phyloP scores from a whole-genome alignment of 2,113 vertebrate genomes.

The Cettia cetti region DNA sequence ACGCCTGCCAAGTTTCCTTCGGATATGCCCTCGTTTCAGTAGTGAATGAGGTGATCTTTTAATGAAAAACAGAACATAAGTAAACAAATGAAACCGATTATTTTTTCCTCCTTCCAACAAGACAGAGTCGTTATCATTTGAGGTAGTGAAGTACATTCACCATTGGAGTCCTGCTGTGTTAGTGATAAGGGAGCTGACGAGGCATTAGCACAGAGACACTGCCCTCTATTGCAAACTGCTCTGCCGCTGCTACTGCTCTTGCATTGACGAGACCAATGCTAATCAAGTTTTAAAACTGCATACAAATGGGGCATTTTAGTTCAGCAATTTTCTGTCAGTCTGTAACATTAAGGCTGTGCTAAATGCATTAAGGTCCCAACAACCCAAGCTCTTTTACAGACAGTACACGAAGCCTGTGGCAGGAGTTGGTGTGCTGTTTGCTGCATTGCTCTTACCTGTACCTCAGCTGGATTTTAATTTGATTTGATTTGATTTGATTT shows the following conservation, averaged over 20 bases:
- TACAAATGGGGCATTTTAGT: neutral
- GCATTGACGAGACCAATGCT: neutral
- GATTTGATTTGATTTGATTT: neutral
- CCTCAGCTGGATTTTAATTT: neutral
- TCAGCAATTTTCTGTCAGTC: neutral
- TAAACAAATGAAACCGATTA: neutral
- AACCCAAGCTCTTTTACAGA: neutral
- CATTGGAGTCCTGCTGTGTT: neutral
- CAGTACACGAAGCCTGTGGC: neutral
- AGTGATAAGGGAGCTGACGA: neutral
- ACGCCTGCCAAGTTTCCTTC: neutral
- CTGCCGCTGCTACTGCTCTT: neutral
- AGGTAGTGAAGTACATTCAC: neutral
- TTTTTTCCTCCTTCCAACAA: neutral
- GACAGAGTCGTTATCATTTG: neutral
- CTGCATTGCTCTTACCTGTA: neutral
- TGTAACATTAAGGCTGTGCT: neutral
- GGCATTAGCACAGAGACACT: slow-evolving; percentile 1
- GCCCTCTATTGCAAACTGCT: slow-evolving; percentile 17
- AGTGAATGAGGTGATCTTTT: slow-evolving; percentile 7
- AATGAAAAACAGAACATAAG: slow-evolving; percentile 7
- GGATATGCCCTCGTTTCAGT: neutral
- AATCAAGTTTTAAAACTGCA: neutral
- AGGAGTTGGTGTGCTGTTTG: neutral
- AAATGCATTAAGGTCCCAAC: neutral